Conservation (phyloP, 2,797 vertebrate genomes). For the Tapera naevia region DNA sequence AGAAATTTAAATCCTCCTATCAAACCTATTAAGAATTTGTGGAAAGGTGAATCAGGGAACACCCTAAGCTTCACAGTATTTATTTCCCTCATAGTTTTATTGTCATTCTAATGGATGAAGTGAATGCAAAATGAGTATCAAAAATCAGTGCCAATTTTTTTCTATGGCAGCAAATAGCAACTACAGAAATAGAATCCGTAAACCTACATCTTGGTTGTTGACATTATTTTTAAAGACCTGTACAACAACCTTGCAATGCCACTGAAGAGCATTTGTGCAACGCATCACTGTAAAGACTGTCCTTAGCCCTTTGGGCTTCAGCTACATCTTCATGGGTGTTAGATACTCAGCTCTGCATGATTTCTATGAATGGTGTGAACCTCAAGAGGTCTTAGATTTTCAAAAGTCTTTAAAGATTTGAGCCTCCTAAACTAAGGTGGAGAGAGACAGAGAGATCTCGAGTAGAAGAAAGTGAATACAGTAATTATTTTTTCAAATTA, state of each 20-base stretch:
- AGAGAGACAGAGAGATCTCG: neutral
- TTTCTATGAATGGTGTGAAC: neutral
- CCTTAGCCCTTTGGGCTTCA: neutral
- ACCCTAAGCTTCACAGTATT: neutral
- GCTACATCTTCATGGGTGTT: neutral
- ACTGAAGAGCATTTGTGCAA: neutral
- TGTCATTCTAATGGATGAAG: neutral
- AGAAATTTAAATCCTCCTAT: neutral
- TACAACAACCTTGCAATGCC: neutral
- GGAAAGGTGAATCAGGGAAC: neutral
- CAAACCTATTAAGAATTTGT: neutral
- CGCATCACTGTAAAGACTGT: neutral
- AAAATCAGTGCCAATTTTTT: neutral
- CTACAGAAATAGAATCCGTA: neutral
- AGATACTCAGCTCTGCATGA: rapidly evolving
- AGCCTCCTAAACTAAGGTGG: neutral
- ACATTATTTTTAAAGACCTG: neutral
- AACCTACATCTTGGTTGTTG: neutral
- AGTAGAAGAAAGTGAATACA: neutral
- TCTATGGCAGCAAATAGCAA: neutral
- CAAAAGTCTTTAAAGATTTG: neutral
- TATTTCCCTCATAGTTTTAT: neutral
- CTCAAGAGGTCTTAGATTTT: neutral
- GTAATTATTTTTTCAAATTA: neutral
- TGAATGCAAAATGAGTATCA: neutral